These are phyloP conservation scores for Antheraea mylitta DNA, from an alignment of 1,140 invertebrate species.

Conservation along the genomic window DNA sequence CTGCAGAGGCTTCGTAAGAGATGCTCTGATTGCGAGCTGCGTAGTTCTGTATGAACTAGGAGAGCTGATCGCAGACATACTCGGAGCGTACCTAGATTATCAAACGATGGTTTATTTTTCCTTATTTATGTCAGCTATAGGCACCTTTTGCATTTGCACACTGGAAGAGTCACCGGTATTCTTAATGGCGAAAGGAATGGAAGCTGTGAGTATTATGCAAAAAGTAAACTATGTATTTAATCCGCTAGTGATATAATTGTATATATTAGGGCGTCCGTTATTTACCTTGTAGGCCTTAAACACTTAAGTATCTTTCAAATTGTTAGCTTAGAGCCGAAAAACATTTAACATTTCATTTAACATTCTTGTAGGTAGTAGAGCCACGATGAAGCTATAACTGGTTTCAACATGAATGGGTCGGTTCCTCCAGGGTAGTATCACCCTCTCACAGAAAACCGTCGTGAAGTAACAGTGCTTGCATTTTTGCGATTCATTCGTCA, in stretches of 20 bases:
- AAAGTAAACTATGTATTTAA: too few species aligned
- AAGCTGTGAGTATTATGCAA: constrained; percentile 35
- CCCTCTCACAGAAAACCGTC: too few species aligned
- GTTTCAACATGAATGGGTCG: too few species aligned
- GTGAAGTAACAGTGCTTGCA: too few species aligned
- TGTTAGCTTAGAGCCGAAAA: too few species aligned
- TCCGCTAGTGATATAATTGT: neutral
- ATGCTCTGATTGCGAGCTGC: constrained; percentile 39
- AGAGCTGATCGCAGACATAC: constrained; percentile 41
- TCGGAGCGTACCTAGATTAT: constrained; percentile 44
- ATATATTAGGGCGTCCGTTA: neutral
- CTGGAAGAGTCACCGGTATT: constrained; percentile 48
- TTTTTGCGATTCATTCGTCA: too few species aligned
- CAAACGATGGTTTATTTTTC: constrained; percentile 41
- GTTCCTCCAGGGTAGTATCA: too few species aligned
- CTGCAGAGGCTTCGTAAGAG: constrained; percentile 49
- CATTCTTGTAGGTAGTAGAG: too few species aligned
- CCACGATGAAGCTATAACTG: too few species aligned
- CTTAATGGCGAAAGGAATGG: constrained; percentile 41
- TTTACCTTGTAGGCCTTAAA: too few species aligned
- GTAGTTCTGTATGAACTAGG: constrained; percentile 47
- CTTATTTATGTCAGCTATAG: constrained; percentile 29
- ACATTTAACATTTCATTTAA: too few species aligned
- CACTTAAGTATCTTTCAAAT: neutral
- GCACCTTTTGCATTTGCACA: constrained; percentile 25